Percentiles rank a stretch among this genome's conserved stretches.
phyloP scores from a whole-genome alignment of 2,888 invertebrate species.

The Lordiphosa andalusiaca region DNA sequence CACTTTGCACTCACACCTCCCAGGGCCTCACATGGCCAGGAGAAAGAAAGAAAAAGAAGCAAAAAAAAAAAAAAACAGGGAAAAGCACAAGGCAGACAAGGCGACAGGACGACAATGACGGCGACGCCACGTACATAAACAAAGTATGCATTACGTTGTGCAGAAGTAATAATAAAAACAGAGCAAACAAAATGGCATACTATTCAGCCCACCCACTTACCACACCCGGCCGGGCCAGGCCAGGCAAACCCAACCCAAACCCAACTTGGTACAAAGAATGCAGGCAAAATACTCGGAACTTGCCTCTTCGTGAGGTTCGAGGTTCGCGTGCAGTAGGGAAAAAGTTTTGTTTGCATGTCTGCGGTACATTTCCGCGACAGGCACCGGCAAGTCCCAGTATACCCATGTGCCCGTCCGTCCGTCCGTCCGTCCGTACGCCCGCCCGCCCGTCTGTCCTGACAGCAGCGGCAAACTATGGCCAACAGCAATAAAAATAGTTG shows the following conservation, averaged over 20 bases:
- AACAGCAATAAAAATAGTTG: conserved; percentile 43
- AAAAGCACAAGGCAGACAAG: conserved; percentile 53
- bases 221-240: too few relatives aligned
- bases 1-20: conserved; percentile 61
- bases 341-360: conserved; percentile 76
- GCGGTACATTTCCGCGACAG: conserved; percentile 76
- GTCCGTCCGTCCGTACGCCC: conserved; percentile 6
- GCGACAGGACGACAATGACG: conserved; percentile 29
- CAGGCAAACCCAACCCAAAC: too few relatives aligned
- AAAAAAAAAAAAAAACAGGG: too few relatives aligned
- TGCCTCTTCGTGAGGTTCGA: conserved; percentile 10
- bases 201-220: conserved; percentile 2
- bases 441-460: conserved; percentile 18
- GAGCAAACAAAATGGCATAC: conserved; percentile 47
- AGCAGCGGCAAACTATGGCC: conserved; percentile 32
- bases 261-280: conserved; percentile 9
- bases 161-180: conserved; percentile 69
- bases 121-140: conserved; percentile 54
- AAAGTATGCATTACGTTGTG: conserved; percentile 63
- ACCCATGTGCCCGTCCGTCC: conserved; percentile 2
- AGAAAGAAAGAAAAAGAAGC: conserved; percentile 15
- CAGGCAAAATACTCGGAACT: conserved; percentile 13
- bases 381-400: conserved; percentile 43
- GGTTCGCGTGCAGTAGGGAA: conserved; percentile 37
- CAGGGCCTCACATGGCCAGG: conserved; percentile 14